Base-by-base conservation (phyloP, 2,888 invertebrate species). In the Pyrrhosoma nymphula region DNA sequence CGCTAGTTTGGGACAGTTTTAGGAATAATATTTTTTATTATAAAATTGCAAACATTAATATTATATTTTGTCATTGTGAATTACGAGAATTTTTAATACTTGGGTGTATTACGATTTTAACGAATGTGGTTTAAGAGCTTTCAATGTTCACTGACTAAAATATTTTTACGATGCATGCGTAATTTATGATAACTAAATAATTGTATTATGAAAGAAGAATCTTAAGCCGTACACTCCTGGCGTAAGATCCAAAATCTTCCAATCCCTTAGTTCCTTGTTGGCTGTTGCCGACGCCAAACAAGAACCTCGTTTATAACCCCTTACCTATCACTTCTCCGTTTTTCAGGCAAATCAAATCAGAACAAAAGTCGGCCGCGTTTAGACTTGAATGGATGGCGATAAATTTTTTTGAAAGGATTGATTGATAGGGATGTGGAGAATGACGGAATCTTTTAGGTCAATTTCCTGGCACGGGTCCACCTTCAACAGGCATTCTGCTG, bases 401-500 rank as follows among this genome's bases (percentile, higher is more conserved):
- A 35, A 82, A 35, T 82, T 82, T 47, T 30, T 93, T 63, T 63
- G 39, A 39, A 69, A 26, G 18, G 75, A 69, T 93, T 93, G 75
- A 93, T 93, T 69, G 63, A 82, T 82, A 14, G 35, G 14, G 82
- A 30, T 55, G 47, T 47, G 55, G 47, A 47, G 69, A 47, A 23
- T 91, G 56, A 63, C 60, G 63, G 91, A 35, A 56, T 63, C 91
- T 93, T 63, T 93, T 75, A 47, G 93, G 69, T 93, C 69, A 93
- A 75, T 93, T 93, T 55, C 47, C 63, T 93, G 93, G 93, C 93
- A 55, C 63, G 23, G 47, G 26, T 93, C 93, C 93, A 93, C 47
- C 93, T 75, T 63, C 93, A 93, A 93, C 93, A 93, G 93, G 93
- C 93, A 82, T 35, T 63, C 93, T 12, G 23, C 69, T 93, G 93